These are phyloP conservation scores for Metopolophium dirhodum DNA, from an alignment of 1,140 invertebrate species.

Conservation along the genomic window DNA sequence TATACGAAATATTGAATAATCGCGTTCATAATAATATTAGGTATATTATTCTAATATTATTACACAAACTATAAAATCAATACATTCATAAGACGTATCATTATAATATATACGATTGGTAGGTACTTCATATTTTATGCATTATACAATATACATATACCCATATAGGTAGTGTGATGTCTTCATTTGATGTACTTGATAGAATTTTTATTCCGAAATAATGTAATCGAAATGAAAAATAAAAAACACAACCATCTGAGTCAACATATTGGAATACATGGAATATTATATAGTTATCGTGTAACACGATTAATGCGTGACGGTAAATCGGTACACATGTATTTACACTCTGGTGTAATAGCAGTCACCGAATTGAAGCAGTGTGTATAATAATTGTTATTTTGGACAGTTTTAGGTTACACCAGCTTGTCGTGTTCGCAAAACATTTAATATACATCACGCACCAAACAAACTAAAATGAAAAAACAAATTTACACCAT, in stretches of 20 bases:
- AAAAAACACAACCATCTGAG: not conserved
- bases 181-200: not conserved
- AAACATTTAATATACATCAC: not conserved
- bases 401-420: not conserved
- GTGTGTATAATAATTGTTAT: not conserved
- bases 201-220: not conserved
- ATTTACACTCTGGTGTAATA: not conserved
- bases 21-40: not conserved
- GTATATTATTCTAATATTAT: not conserved
- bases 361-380: not conserved
- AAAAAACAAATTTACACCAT: too few relatives aligned
- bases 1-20: not conserved
- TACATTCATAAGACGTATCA: too few relatives aligned
- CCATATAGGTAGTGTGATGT: too few relatives aligned
- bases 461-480: not conserved
- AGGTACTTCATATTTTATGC: not conserved
- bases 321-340: not conserved
- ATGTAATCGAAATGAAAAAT: not conserved
- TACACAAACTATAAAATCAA: too few relatives aligned
- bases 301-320: not conserved
- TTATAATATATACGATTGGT: not conserved
- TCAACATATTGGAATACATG: not conserved
- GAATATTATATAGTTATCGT: not conserved
- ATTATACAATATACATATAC: not conserved
- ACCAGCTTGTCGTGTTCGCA: too few relatives aligned